Evolutionary conservation across 2,113 vertebrate genomes (phyloP), one percentile per base, ranked within the genome.

Genomic region (Siphamia tubifer): DNA sequence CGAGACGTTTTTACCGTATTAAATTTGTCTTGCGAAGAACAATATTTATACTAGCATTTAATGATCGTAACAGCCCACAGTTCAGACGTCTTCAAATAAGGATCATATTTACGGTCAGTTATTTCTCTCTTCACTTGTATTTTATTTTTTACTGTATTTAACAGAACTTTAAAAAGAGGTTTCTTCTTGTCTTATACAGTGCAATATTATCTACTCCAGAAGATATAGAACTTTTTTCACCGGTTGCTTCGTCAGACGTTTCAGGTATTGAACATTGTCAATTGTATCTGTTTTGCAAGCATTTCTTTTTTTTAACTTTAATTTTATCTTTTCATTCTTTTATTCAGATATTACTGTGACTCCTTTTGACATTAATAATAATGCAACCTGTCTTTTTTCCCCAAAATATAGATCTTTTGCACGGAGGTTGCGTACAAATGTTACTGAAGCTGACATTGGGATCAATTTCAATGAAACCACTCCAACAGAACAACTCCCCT

Each of bases 391-490:
- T 3, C 0, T 4, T 15, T 2, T 47, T 2, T 1, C n/a, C 44
- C 11, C 17, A 3, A 52, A 5, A 13, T 54, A 8, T 55, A 57
- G 77, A 1, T 2, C 0, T 4, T 34, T 11, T 13, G 0, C 0
- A 1, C 3, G 1, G 7, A 1, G 0, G 30, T 3, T 0, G 4
- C 49, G 74, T 27, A 2, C 1, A 4, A 8, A 2, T 0, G 19
- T 4, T 1, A 78, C 42, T 25, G 30, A 69, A 44, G 15, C 44
- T 8, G 19, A 60, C 0, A 12, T 78, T 7, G 40, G 31, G 1
- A 3, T 86, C 4, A 16, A 31, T 54, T 86, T 86, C 27, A 44
- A 52, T 10, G 8, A 30, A 11, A 66, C 39, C 2, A 11, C 32
- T 0, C 1, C 53, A 10, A 0, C 21, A 2, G 7, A 10, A 7